Evolutionary conservation across 1,140 invertebrate genomes (phyloP), one percentile per base, ranked within the genome.

Genomic region (Pararge aegeria): DNA sequence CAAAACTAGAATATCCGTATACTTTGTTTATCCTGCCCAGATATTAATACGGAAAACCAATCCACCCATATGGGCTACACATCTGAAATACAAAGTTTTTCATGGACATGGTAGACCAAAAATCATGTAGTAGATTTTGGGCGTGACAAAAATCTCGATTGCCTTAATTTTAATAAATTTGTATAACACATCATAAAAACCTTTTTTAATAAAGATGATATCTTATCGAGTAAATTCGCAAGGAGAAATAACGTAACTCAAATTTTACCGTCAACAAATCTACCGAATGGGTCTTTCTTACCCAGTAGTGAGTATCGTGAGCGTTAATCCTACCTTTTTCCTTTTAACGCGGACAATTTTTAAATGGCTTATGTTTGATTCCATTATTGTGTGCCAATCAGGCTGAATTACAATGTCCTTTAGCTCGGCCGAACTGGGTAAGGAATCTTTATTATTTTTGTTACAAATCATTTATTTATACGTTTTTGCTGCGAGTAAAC

Each of bases 331-430:
- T 66, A 67, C 70, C 73, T 78, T 85, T 83, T 88, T 83, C 80
- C 75, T 87, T 86, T 89, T 86, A 78, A 74, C 72, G 68, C 76
- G 75, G 72, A 79, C 82, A 86, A 83, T 89, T 89, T 89, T 89
- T 85, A 89, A 89, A 89, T 85, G 83, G 80, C 75, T 78, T 84
- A 87, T 78, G 76, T 82, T 87, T 87, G 84, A 87, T 84, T 87
- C 83, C 81, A 83, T 89, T 87, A 89, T 89, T 89, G 87, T 89
- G 80, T 89, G 87, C 87, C 87, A 89, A 89, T 89, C 87, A 87
- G 68, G 52, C 68, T 87, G 87, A 89, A 86, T 87, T 87, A 89
- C 87, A 86, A 87, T 89, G 84, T 89, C 82, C 83, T 84, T 87
- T 89, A 75, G 60, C 64, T 61, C 70, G 70, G 65, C 80, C 83